These are phyloP conservation scores for Noctilio leporinus DNA, from an alignment of 2,113 vertebrate species.

Conservation along the genomic window DNA sequence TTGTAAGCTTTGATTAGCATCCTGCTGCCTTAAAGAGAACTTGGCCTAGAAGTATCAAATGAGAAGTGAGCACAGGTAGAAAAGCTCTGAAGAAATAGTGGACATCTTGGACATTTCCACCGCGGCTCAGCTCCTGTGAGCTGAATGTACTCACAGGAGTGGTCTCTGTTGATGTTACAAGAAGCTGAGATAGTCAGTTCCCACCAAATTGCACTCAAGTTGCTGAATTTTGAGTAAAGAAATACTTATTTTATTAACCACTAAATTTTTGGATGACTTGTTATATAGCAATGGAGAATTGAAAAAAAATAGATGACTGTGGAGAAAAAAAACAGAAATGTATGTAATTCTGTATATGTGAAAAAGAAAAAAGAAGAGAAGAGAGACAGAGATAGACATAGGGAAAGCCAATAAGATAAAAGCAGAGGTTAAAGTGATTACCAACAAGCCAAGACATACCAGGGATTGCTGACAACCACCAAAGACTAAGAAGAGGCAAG, in stretches of 20 bases:
- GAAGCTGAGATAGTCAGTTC: not conserved
- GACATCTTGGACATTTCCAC: not conserved
- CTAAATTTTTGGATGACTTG: not conserved
- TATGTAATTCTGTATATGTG: not conserved
- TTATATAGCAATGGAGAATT: not conserved
- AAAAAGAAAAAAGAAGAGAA: not conserved
- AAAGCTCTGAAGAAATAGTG: not conserved
- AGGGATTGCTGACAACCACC: not conserved
- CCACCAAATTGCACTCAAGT: not conserved
- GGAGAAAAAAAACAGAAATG: not conserved
- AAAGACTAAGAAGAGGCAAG: not conserved
- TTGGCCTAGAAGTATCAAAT: not conserved
- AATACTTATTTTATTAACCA: not conserved
- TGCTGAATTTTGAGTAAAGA: not conserved
- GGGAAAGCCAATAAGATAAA: not conserved
- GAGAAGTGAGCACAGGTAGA: not conserved
- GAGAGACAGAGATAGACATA: not conserved
- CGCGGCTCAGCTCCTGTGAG: not conserved
- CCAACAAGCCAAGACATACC: not conserved
- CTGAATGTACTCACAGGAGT: not conserved
- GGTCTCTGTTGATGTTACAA: not conserved
- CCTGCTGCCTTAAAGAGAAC: not conserved
- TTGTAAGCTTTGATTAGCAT: not conserved
- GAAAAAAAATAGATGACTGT: not conserved
- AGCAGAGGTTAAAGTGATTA: not conserved